Evolutionary conservation across 2,797 vertebrate species (phyloP).

Genomic region (Masticophis lateralis): DNA sequence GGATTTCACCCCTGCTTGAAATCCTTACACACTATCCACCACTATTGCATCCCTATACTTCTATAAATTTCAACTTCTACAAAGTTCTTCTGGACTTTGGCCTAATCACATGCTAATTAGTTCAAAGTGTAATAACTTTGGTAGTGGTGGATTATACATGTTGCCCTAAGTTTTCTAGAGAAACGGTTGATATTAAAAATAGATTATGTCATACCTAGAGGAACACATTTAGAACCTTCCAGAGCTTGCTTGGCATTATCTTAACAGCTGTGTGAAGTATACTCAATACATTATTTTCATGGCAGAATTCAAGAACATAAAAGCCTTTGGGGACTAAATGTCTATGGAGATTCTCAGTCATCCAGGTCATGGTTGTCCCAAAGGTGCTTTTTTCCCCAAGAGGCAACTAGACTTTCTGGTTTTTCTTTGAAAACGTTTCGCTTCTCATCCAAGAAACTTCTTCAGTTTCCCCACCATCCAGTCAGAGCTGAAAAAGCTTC

Average conservation of each 20-base stretch:
- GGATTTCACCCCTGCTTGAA: not conserved
- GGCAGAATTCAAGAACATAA: too few species aligned
- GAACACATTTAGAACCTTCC: not conserved
- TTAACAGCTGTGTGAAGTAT: not conserved
- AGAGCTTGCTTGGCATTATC: not conserved
- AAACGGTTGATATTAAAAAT: not conserved
- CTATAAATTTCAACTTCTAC: not conserved
- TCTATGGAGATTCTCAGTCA: too few species aligned
- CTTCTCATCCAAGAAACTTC: too few species aligned
- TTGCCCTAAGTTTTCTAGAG: not conserved
- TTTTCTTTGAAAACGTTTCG: too few species aligned
- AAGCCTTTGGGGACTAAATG: not conserved
- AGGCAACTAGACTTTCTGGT: too few species aligned
- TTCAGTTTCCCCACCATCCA: too few species aligned
- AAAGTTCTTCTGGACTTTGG: not conserved
- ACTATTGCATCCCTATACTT: not conserved
- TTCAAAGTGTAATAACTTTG: not conserved
- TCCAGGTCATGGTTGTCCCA: too few species aligned
- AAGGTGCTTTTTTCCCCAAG: too few species aligned
- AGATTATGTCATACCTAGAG: not conserved
- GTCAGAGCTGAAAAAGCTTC: too few species aligned
- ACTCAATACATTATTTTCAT: not conserved
- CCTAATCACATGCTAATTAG: not conserved
- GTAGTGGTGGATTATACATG: not conserved
- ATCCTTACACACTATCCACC: not conserved